phyloP scores from a whole-genome alignment of 2,797 vertebrate genomes.

The Bovichtus diacanthus region DNA sequence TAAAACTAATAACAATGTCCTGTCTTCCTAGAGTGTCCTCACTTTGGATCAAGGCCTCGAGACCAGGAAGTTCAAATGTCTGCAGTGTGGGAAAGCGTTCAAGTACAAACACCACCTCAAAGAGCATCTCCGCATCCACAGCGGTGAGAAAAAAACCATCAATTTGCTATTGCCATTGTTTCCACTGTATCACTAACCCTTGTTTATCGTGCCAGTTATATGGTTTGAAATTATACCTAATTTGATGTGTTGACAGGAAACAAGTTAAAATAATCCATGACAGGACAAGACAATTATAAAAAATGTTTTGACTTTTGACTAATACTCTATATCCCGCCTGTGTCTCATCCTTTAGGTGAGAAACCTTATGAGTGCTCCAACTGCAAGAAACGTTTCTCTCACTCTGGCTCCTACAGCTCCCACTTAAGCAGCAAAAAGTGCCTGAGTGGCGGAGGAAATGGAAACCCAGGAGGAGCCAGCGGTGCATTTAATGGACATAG shows the following conservation, averaged over 20 bases:
- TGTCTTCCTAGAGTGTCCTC: conserved; percentile 69
- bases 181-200: conserved; percentile 52
- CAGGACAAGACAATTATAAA: conserved; percentile 25
- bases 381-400: conserved; percentile 89
- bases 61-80: conserved; percentile 89
- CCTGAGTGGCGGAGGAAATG: conserved; percentile 74
- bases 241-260: conserved; percentile 49
- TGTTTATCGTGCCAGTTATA: conserved; percentile 57
- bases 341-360: conserved; percentile 81
- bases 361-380: conserved; percentile 90
- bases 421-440: conserved; percentile 89
- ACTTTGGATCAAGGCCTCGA: conserved; percentile 81
- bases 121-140: conserved; percentile 90
- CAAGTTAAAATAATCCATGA: conserved; percentile 42
- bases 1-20: conserved; percentile 26
- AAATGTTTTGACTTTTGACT: conserved; percentile 14
- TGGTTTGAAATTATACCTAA: conserved; percentile 55
- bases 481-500: conserved; percentile 76
- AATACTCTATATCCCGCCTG: conserved; percentile 29
- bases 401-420: conserved; percentile 89
- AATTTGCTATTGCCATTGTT: conserved; percentile 71
- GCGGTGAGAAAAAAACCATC: conserved; percentile 82
- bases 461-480: conserved; percentile 48
- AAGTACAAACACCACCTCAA: conserved; percentile 92
- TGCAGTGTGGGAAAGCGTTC: conserved; percentile 89